Evolutionary conservation across 2,888 invertebrate species (phyloP).

Genomic region (Philhelius pedissequus): DNA sequence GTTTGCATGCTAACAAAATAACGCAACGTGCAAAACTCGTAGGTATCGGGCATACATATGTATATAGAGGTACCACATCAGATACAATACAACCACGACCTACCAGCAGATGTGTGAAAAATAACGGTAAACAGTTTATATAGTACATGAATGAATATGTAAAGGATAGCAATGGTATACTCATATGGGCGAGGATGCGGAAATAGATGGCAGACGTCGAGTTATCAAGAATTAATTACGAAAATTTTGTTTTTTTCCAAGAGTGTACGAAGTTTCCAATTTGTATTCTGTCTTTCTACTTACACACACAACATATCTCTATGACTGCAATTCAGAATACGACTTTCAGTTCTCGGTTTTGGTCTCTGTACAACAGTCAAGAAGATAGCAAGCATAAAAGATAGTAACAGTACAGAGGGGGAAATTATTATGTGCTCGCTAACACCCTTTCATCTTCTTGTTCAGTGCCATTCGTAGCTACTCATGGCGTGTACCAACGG

Average conservation of each 20-base stretch:
- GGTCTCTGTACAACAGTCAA: not conserved
- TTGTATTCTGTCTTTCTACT: conserved; percentile 61
- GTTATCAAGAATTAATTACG: conserved; percentile 69
- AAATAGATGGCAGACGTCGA: conserved; percentile 53
- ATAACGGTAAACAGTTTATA: conserved; percentile 23
- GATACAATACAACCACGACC: not conserved
- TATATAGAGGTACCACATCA: not conserved
- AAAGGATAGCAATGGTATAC: not conserved
- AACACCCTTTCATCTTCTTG: too few relatives aligned
- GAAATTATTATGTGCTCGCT: not conserved
- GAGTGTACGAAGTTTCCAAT: conserved; percentile 61
- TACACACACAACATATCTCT: too few relatives aligned
- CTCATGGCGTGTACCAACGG: too few relatives aligned
- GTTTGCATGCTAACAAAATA: not conserved
- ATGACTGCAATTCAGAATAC: not conserved
- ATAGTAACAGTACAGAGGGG: not conserved
- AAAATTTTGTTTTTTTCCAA: conserved; percentile 62
- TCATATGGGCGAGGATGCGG: not conserved
- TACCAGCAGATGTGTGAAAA: conserved; percentile 36
- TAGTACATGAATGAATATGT: not conserved
- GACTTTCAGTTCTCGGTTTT: not conserved
- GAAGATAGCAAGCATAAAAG: not conserved
- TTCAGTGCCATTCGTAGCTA: too few relatives aligned
- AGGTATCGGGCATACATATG: too few relatives aligned
- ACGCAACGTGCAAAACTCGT: not conserved